These are phyloP conservation scores for Dermatemys mawii DNA, from an alignment of 2,113 vertebrate species.

Conservation along the genomic window DNA sequence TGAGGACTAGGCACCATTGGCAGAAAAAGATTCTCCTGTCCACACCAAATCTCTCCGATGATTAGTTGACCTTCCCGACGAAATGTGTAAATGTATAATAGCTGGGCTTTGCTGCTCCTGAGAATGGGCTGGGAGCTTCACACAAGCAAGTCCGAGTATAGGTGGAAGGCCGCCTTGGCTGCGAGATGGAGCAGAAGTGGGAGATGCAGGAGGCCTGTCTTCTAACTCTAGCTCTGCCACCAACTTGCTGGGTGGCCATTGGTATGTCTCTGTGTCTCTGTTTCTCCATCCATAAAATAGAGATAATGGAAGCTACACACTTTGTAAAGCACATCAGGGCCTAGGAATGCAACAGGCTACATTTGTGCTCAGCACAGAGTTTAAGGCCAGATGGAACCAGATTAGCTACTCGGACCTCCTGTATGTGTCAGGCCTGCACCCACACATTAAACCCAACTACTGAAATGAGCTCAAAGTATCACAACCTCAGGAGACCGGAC, in stretches of 20 bases:
- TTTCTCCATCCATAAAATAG: background rate
- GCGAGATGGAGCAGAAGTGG: background rate
- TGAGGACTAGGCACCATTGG: background rate
- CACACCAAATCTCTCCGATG: background rate
- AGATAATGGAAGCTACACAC: background rate
- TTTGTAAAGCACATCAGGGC: background rate
- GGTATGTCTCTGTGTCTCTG: background rate
- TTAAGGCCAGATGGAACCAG: background rate
- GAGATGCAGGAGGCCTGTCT: background rate
- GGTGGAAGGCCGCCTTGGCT: rapidly evolving
- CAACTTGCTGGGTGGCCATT: background rate
- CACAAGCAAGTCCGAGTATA: background rate
- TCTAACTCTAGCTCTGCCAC: background rate
- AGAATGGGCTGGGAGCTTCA: background rate
- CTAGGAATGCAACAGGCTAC: background rate
- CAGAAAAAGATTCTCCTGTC: background rate
- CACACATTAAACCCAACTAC: background rate
- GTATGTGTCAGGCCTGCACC: background rate
- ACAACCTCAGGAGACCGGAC: background rate
- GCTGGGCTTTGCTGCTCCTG: rapidly evolving
- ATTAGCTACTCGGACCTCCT: background rate
- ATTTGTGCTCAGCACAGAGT: background rate
- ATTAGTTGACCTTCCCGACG: background rate
- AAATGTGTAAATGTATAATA: background rate
- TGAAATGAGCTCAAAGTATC: background rate